Evolutionary conservation across 2,797 vertebrate species (phyloP), one percentile per base, ranked within the genome.

Genomic region (Peromyscus attwateri): DNA sequence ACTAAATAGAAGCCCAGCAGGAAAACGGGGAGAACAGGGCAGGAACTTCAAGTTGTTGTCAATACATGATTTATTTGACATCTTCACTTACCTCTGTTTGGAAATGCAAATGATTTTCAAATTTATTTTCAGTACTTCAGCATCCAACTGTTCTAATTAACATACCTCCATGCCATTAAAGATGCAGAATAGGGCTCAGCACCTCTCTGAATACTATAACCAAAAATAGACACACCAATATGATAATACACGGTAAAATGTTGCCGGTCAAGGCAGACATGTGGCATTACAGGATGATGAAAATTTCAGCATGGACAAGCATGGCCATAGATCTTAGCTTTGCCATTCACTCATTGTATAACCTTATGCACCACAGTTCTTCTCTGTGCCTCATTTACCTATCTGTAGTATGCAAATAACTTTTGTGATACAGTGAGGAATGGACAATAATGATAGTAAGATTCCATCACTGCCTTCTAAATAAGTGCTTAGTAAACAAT

Each of bases 61-160:
- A 95, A 93, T 93, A 84, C 27, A 84, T 80, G 52, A 71, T 60
- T 89, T 94, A 92, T 83, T 89, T 97, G 87, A 71, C 71, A 90
- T 88, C 37, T 96, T 93, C 66, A 93, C 81, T 89, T 94, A 83
- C 12, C 43, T 94, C 8, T 87, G 21, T 90, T 95, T 87, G 71
- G 76, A 95, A 89, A 80, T 94, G 37, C 23, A 91, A 96, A 97
- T 80, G 68, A 91, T 79, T 49, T 91, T 77, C 73, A 75, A 95
- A 93, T 37, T 64, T 96, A 83, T 93, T 89, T 66, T 87, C 93
- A 96, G 49, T 76, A 43, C 14, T 95, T 95, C 79, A 91, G 29
- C 49, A 96, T 64, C 23, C 62, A 94, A 90, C 17, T 95, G 55
- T 76, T 14, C 21, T 93, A 92, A 97, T 93, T 87, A 92, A 62